These are phyloP conservation scores for Amphiprion percula DNA, from an alignment of 2,113 vertebrate genomes.

Conservation along the genomic window DNA sequence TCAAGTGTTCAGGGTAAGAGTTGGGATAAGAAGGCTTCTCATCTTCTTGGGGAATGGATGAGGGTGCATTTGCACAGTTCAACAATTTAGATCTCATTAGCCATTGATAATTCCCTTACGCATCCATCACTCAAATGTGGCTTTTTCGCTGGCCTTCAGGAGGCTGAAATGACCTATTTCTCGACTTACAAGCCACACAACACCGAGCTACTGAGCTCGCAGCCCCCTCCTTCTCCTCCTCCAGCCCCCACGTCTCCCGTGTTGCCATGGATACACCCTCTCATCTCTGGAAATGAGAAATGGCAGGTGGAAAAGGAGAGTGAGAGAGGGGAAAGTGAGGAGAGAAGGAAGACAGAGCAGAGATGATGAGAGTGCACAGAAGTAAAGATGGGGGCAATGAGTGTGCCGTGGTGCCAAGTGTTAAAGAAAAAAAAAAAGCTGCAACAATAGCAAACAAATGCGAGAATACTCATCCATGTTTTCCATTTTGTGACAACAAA, in stretches of 20 bases:
- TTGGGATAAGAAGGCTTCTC: conserved; percentile 28
- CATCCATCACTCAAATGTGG: conserved; percentile 45
- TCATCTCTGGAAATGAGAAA: conserved; percentile 80
- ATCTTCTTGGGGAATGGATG: conserved; percentile 16
- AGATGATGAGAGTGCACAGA: conserved; percentile 56
- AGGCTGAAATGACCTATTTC: conserved; percentile 80
- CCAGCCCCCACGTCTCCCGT: conserved; percentile 72
- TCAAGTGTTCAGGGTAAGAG: conserved; percentile 33
- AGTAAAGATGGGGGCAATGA: conserved; percentile 55
- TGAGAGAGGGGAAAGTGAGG: conserved; percentile 60
- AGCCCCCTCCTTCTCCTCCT: conserved; percentile 37
- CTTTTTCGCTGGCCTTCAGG: conserved; percentile 32
- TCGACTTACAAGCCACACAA: conserved; percentile 75
- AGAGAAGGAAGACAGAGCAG: conserved; percentile 55
- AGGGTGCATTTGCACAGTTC: conserved; percentile 39
- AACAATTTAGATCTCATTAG: conserved; percentile 64
- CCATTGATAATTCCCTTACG: conserved; percentile 57
- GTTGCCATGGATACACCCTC: conserved; percentile 87
- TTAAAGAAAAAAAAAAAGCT: conserved; percentile 21
- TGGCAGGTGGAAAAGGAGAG: conserved; percentile 62
- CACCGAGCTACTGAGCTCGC: conserved; percentile 67
- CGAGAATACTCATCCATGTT: conserved; percentile 28
- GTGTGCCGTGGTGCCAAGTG: conserved; percentile 14
- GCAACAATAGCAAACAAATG: conserved; percentile 46
- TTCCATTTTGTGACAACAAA: conserved; percentile 67